Evolutionary conservation across 1,140 invertebrate genomes (phyloP).

Genomic region (Parapsyche elsis): DNA sequence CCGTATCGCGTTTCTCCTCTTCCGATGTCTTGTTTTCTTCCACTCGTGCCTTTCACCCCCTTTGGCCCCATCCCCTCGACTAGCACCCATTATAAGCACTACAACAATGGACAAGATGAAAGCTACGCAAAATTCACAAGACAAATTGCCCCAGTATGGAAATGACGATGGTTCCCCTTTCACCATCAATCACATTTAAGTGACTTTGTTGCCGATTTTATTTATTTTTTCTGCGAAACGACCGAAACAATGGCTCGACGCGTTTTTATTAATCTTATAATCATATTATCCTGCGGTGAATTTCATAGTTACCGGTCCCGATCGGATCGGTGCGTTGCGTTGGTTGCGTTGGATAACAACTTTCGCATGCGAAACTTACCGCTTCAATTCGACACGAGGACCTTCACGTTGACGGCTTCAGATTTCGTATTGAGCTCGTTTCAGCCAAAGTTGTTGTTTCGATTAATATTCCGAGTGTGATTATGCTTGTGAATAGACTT

Average conservation of each 20-base stretch:
- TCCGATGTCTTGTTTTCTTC: conserved; percentile 41
- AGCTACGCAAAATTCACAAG: conserved; percentile 50
- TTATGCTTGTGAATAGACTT: not conserved
- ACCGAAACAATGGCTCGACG: not conserved
- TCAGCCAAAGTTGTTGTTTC: not conserved
- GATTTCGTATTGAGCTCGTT: not conserved
- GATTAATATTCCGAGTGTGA: not conserved
- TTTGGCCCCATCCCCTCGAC: not conserved
- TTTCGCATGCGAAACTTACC: not conserved
- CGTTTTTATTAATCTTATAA: not conserved
- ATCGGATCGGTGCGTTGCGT: not conserved
- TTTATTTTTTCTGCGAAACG: conserved; percentile 12
- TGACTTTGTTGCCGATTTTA: conserved; percentile 42
- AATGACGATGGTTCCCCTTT: conserved; percentile 42
- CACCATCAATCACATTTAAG: conserved; percentile 51
- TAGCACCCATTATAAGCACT: conserved; percentile 28
- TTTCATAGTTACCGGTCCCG: not conserved
- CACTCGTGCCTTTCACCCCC: not conserved
- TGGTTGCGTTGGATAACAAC: not conserved
- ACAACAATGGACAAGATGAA: conserved; percentile 50
- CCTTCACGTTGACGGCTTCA: no score
- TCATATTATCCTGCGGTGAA: no score
- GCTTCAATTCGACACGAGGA: no score
- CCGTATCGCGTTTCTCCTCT: conserved; percentile 40
- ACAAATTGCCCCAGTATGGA: conserved; percentile 50